Base-by-base conservation (phyloP, 1,140 invertebrate genomes). In the Sogatella furcifera region DNA sequence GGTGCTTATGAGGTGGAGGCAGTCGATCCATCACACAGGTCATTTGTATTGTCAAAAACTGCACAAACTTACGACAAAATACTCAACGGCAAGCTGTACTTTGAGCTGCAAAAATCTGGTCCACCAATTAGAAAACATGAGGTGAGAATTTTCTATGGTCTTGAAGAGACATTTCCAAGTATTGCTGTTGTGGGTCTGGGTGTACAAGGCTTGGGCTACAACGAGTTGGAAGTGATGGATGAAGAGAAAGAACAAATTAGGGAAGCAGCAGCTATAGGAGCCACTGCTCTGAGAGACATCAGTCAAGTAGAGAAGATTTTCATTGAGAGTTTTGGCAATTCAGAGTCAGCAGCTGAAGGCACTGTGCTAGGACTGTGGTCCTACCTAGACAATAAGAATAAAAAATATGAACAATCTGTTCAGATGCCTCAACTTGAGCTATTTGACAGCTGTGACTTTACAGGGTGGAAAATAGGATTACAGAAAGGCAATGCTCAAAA, bases 261-360 rank as follows among this genome's bases (percentile, higher is more conserved):
- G 55, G 42, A 59, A 43, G 70, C 75, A 17, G 86, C 86, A 28
- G 83, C 87, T 11, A 81, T 84, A 68, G 81, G 81, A 31, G 80
- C 80, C 52, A 75, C 72, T 60, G 73, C 76, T n/a, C 67, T 88
- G 56, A 71, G 80, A 61, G 58, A 42, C 17, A 44, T 52, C 34
- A 54, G 34, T 55, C 57, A 58, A 11, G 49, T 62, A 8, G 42
- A 55, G 4, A 71, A 76, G 9, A 72, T 76, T 17, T 71, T 73
- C 8, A 71, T 92, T 1, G 89, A 91, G 69, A 76, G 78, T 41
- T 82, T 89, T 67, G 81, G 79, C 0, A 79, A 88, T 72, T 78
- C 86, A 1, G 84, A 88, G 71, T 82, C 85, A 28, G 81, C 86
- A 5, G 88, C 88, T 5, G 89, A 91, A 72, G 88, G 86, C 5